A percentile compares a stretch with the other conserved stretches of the same genome.
These are phyloP conservation scores for Leptopilina boulardi DNA, from an alignment of 1,140 invertebrate genomes.

Conservation along the genomic window DNA sequence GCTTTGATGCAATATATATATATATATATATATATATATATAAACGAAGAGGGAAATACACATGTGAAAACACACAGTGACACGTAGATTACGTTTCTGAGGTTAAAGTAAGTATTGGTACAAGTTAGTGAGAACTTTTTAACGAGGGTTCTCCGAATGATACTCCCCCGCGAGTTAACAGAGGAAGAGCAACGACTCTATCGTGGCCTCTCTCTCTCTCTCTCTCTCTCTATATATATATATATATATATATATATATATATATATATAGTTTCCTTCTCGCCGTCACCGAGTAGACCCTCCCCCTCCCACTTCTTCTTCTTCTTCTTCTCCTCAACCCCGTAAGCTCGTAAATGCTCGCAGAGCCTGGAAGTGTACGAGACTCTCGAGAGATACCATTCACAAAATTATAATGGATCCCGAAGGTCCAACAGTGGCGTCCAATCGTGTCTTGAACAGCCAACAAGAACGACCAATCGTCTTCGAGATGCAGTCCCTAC, in stretches of 20 bases:
- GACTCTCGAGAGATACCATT: conserved; percentile 50
- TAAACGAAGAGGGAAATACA: not conserved
- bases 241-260: too few relatives aligned
- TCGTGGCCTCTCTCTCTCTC: conserved; percentile 34
- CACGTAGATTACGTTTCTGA: conserved; percentile 3
- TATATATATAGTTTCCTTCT: conserved; percentile 26
- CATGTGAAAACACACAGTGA: not conserved
- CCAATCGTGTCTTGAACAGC: conserved; percentile 38
- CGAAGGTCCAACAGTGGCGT: conserved; percentile 43
- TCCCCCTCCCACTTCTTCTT: too few relatives aligned
- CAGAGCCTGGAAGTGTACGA: conserved; percentile 43
- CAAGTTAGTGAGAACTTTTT: conserved; percentile 34
- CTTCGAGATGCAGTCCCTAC: conserved; percentile 11
- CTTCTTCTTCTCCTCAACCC: too few relatives aligned
- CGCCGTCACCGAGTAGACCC: conserved; percentile 21
- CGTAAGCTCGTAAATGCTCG: conserved; percentile 49
- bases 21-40: too few relatives aligned
- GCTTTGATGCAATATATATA: too few relatives aligned
- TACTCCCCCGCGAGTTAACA: conserved; percentile 31
- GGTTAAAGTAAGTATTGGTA: conserved; percentile 32
- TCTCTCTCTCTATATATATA: too few relatives aligned
- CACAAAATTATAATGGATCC: conserved; percentile 51
- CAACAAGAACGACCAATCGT: conserved; percentile 48
- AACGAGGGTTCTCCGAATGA: conserved; percentile 39
- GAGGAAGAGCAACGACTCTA: conserved; percentile 37